A percentile compares a stretch with the other conserved stretches of the same genome.
phyloP scores from a whole-genome alignment of 2,113 vertebrate species.

The Candoia aspera region DNA sequence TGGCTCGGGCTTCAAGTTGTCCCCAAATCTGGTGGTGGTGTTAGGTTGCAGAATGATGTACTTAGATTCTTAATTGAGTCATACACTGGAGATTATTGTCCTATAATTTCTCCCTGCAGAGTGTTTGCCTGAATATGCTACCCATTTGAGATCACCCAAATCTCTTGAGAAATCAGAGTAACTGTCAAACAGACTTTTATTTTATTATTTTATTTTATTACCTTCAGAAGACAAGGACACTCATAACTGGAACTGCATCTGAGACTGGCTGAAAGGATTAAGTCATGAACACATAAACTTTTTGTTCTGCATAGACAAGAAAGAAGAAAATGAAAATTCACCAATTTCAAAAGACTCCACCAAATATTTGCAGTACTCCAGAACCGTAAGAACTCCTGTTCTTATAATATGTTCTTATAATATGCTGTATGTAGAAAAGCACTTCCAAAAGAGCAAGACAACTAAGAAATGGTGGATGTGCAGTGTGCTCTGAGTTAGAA shows the following conservation, averaged over 20 bases:
- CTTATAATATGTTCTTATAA: no score
- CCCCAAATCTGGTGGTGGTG: neutral
- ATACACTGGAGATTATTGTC: neutral
- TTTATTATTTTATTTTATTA: neutral
- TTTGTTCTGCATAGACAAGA: neutral
- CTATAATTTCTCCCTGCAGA: neutral
- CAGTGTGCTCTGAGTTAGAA: neutral
- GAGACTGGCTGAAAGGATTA: neutral
- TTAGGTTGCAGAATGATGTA: neutral
- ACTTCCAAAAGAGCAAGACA: neutral
- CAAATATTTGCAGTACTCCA: conserved; percentile 6
- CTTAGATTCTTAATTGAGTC: neutral
- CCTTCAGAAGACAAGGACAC: neutral
- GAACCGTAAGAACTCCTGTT: no score
- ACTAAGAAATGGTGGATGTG: neutral
- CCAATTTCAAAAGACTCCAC: conserved; percentile 13
- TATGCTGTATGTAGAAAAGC: neutral
- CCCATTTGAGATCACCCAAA: neutral
- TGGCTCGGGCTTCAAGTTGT: neutral
- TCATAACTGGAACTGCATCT: neutral
- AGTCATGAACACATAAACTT: neutral
- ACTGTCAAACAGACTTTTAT: neutral
- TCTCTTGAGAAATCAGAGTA: neutral
- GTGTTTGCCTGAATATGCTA: neutral
- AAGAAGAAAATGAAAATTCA: neutral